Conservation (phyloP, 1,140 invertebrate genomes). For the Scaptomyza graminum region DNA sequence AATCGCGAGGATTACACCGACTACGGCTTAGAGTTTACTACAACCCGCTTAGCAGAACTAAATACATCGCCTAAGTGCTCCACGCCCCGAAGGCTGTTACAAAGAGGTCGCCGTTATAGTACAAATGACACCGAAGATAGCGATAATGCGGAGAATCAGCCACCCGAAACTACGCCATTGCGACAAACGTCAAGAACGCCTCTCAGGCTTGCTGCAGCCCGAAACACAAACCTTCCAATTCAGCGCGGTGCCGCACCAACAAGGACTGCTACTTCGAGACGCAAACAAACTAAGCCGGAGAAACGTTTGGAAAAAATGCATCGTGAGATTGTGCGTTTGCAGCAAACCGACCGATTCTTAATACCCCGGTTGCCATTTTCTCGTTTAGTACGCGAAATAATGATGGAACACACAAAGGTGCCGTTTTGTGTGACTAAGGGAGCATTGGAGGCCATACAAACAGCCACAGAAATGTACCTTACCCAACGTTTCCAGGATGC, state of each 20-base stretch:
- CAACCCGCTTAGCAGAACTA: conserved; percentile 32
- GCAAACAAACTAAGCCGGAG: conserved; percentile 42
- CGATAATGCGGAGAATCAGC: conserved; percentile 36
- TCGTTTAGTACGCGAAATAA: conserved; percentile 74
- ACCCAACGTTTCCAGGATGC: conserved; percentile 91
- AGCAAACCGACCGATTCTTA: not conserved
- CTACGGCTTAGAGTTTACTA: conserved; percentile 66
- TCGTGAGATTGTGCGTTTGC: conserved; percentile 41
- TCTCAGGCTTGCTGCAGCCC: not conserved
- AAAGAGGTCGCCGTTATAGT: not conserved
- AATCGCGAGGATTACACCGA: conserved; percentile 43
- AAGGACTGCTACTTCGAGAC: not conserved
- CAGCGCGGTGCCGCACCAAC: not conserved
- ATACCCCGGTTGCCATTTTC: conserved; percentile 76
- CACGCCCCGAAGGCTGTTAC: conserved; percentile 32
- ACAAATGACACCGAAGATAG: not conserved
- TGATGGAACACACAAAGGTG: not conserved
- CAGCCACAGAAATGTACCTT: conserved; percentile 90
- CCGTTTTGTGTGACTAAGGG: conserved; percentile 84
- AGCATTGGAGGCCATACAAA: conserved; percentile 87
- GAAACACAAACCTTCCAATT: not conserved
- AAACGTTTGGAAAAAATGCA: conserved; percentile 1
- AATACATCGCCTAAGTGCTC: conserved; percentile 20
- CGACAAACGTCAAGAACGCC: not conserved
- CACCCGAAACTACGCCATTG: not conserved